Evolutionary conservation across 2,113 vertebrate species (phyloP).

Genomic region (Bubo bubo): DNA sequence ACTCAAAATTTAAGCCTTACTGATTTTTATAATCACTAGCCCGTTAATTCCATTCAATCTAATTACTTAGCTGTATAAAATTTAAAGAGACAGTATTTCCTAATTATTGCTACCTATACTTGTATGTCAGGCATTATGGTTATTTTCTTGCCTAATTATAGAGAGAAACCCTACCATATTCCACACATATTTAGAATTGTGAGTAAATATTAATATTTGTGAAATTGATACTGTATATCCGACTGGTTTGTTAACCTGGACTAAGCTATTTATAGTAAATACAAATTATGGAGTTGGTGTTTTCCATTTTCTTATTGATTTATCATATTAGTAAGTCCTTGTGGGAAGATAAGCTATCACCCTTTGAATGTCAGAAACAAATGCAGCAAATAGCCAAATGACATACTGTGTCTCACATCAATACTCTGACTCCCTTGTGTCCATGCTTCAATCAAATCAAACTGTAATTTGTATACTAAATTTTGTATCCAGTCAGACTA

Average conservation of each 20-base stretch:
- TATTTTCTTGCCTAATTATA: neutral
- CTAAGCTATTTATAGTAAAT: neutral
- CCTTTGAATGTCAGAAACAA: slow-evolving; percentile 7
- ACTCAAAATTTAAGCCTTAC: neutral
- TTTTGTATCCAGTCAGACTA: neutral
- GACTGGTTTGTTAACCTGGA: neutral
- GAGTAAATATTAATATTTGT: neutral
- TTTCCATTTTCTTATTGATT: neutral
- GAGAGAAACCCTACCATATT: neutral
- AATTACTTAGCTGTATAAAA: neutral
- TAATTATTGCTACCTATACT: neutral
- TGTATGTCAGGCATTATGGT: neutral
- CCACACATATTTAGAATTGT: neutral
- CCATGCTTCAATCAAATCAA: neutral
- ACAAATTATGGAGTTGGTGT: neutral
- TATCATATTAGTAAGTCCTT: neutral
- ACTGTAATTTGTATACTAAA: neutral
- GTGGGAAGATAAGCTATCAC: neutral
- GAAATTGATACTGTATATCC: neutral
- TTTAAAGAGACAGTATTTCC: neutral
- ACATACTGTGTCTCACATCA: neutral
- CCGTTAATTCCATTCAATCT: neutral
- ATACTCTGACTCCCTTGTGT: neutral
- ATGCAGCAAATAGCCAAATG: neutral
- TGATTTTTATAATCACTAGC: neutral